A percentile compares a stretch with the other conserved stretches of the same genome.
These are phyloP conservation scores for Neoascia interrupta DNA, from an alignment of 2,888 invertebrate species.

Conservation along the genomic window DNA sequence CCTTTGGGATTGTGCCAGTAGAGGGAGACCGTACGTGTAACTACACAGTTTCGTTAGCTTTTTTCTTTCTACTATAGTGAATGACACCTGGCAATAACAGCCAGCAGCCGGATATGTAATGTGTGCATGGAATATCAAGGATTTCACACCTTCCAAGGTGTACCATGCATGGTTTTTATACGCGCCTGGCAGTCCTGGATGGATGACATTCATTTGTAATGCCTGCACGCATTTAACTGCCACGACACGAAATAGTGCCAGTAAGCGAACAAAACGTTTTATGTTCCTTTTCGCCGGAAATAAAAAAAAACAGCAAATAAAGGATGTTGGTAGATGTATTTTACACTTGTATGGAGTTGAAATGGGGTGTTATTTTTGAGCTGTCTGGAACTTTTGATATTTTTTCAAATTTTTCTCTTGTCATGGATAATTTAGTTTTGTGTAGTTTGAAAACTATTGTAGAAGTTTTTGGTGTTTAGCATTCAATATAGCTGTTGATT, in stretches of 20 bases:
- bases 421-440: constrained; percentile 44
- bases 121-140: constrained; percentile 69
- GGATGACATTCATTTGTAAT: constrained; percentile 67
- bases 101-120: constrained; percentile 59
- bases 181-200: constrained; percentile 7
- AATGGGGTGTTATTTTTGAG: constrained; percentile 1
- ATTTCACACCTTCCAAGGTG: constrained; percentile 64
- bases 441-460: constrained; percentile 46
- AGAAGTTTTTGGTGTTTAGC: background rate
- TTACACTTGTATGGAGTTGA: background rate
- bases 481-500: too few species aligned
- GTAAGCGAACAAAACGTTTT: constrained; percentile 59
- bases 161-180: constrained; percentile 35
- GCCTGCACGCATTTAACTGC: constrained; percentile 66
- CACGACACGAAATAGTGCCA: constrained; percentile 19
- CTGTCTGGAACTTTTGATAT: constrained; percentile 23
- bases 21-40: constrained; percentile 36
- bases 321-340: constrained; percentile 50
- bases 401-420: constrained; percentile 18
- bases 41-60: constrained; percentile 28
- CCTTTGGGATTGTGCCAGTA: constrained; percentile 49
- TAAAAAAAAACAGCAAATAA: constrained; percentile 38
- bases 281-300: constrained; percentile 55
- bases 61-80: constrained; percentile 35
- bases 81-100: constrained; percentile 67